Evolutionary conservation across 2,888 invertebrate species (phyloP).

Genomic region (Pelosia muscerda): DNA sequence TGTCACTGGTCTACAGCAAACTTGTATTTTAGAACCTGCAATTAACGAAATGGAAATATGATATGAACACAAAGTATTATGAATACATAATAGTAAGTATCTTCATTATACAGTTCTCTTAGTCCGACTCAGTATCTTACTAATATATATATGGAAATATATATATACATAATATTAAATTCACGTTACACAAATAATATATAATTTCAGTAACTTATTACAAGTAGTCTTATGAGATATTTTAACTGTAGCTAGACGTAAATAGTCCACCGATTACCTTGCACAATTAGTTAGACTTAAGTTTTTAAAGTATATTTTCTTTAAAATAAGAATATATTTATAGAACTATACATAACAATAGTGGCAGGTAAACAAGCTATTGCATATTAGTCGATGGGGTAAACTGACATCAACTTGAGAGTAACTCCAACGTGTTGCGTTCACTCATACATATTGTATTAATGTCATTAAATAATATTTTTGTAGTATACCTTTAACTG

Average conservation of each 20-base stretch:
- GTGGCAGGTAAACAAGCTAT: conserved; percentile 73
- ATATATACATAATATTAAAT: conserved; percentile 44
- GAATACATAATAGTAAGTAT: conserved; percentile 37
- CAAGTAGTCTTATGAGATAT: conserved; percentile 36
- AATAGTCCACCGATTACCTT: conserved; percentile 47
- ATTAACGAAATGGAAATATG: conserved; percentile 40
- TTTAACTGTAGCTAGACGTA: conserved; percentile 34
- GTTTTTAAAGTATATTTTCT: conserved; percentile 54
- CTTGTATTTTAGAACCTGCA: conserved; percentile 31
- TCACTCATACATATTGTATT: conserved; percentile 29
- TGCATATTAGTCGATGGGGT: conserved; percentile 76
- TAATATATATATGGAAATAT: conserved; percentile 23
- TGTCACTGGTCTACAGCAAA: conserved; percentile 38
- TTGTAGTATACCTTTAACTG: conserved; percentile 42
- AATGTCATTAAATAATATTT: conserved; percentile 29
- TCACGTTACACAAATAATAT: conserved; percentile 40
- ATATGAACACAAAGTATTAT: conserved; percentile 45
- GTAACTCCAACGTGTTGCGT: conserved; percentile 35
- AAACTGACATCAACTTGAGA: conserved; percentile 51
- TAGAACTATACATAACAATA: conserved; percentile 55
- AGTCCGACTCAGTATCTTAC: conserved; percentile 18
- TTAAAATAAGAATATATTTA: conserved; percentile 36
- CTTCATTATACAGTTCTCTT: conserved; percentile 34
- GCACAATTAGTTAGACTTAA: conserved; percentile 55
- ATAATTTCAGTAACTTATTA: conserved; percentile 33